Evolutionary conservation across 2,888 invertebrate species (phyloP), one percentile per base, ranked within the genome.

Genomic region (Callosobruchus maculatus): DNA sequence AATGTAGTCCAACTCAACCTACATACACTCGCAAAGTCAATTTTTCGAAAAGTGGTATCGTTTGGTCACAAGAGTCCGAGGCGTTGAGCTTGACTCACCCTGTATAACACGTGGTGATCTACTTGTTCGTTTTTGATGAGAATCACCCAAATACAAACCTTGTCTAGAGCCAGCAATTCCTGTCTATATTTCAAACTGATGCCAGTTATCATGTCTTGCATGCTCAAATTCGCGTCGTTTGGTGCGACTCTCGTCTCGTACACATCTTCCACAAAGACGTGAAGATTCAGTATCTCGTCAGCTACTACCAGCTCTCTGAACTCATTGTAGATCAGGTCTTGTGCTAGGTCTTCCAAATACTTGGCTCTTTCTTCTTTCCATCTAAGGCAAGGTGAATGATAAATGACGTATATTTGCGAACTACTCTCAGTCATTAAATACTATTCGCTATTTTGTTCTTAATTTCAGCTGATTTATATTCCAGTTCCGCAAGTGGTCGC

Each of bases 191-290:
- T 86, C 0, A 85, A 83, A 84, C 93, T 93, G 75, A 93, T 88
- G 72, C 88, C 87, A 80, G 88, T 89, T 84, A 92, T 91, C 87
- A 92, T 89, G 5, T 88, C 85, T 72, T 87, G 84, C 73, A 90
- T 88, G 71, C 88, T 88, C 75, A 90, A 85, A 80, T 90, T 90
- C 4, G 89, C 88, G 67, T 91, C 90, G 81, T 90, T 91, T 20
- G 90, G 89, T 0, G 87, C 88, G 22, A 90, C 87, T 68, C 92
- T 86, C 70, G 88, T 89, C 83, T 92, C 91, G 82, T 90, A 93
- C 49, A 91, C 89, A 82, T 92, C 92, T 82, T 92, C 91, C 73
- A 93, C 88, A 82, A 90, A 90, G 7, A 91, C 87, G 76, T 88
- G 86, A 67, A 92, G 84, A 82, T 90, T 89, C 22, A 92, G 85